Percentiles rank a stretch among this genome's conserved stretches.
Conservation (phyloP, 2,113 vertebrate genomes). For the Sterrhoptilus dennistouni region DNA sequence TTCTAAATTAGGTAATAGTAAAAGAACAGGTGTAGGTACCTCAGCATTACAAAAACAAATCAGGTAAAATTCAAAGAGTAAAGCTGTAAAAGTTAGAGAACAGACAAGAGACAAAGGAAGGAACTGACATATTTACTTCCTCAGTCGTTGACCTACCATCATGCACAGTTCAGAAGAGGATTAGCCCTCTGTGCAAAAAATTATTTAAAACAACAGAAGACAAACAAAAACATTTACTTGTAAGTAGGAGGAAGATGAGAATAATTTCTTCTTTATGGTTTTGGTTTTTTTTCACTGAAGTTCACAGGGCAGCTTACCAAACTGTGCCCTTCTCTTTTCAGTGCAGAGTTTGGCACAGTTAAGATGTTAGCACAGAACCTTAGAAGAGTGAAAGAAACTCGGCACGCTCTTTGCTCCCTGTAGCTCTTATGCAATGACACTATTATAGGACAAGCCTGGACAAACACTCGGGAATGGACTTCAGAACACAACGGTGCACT, state of each 20-base stretch:
- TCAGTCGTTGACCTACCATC: neutral
- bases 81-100: neutral
- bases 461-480: slow-evolving; percentile 21
- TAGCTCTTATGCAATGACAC: slow-evolving; percentile 1
- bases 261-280: neutral
- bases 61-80: neutral
- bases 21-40: neutral
- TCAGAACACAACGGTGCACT: neutral
- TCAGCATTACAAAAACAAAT: neutral
- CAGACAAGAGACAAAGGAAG: neutral
- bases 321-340: neutral
- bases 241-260: neutral
- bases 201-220: neutral
- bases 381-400: neutral
- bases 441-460: slow-evolving; percentile 22
- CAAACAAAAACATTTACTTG: neutral
- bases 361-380: neutral
- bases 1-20: neutral
- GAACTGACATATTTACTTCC: neutral
- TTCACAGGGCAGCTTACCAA: neutral
- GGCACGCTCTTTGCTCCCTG: neutral
- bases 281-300: accelerated
- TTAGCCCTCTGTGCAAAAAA: neutral
- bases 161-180: neutral
- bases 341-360: neutral